Evolutionary conservation across 1,140 invertebrate species (phyloP), one percentile per base, ranked within the genome.

Genomic region (Oryzaephilus surinamensis): DNA sequence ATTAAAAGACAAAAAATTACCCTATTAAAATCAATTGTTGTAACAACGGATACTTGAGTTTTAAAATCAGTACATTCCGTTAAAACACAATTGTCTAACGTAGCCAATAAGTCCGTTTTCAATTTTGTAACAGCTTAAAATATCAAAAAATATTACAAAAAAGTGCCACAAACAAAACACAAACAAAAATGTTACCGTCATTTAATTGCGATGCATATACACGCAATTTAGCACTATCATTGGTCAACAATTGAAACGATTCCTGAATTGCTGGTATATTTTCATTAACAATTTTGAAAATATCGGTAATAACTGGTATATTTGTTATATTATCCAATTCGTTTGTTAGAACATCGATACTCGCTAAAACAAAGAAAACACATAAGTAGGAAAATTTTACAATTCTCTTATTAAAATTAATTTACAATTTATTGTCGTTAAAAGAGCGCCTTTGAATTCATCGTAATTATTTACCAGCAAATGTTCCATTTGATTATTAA

Each of bases 281-380:
- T 16, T 8, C n/a, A n/a, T n/a, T 24, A 6, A 84, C 78, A 50
- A 90, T 79, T 5, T 72, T 69, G 41, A 76, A 77, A 11, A 89
- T 60, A 55, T 82, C 77, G n/a, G 74, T 73, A 28, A 90, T 63
- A 0, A 83, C 79, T 23, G 76, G 73, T 1, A 81, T 81, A 51
- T 78, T 75, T 2, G 83, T 84, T 42, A 77, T 74, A 50, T 79
- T 70, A 10, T 73, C 70, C 43, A 85, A 61, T 54, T 79, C 68
- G 41, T 75, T 69, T 46, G 76, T 76, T 26, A 88, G 74, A 45
- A 77, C 75, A 46, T 66, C 62, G 1, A 79, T 80, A 50, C 77
- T 77, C 13, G 64, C 76, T n/a, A n/a, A n/a, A n/a, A n/a, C n/a
- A n/a, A n/a, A n/a, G n/a, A n/a, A n/a, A n/a, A n/a, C n/a, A n/a